These are phyloP conservation scores for Bujurquina vittata DNA, from an alignment of 2,113 vertebrate genomes.

Conservation along the genomic window DNA sequence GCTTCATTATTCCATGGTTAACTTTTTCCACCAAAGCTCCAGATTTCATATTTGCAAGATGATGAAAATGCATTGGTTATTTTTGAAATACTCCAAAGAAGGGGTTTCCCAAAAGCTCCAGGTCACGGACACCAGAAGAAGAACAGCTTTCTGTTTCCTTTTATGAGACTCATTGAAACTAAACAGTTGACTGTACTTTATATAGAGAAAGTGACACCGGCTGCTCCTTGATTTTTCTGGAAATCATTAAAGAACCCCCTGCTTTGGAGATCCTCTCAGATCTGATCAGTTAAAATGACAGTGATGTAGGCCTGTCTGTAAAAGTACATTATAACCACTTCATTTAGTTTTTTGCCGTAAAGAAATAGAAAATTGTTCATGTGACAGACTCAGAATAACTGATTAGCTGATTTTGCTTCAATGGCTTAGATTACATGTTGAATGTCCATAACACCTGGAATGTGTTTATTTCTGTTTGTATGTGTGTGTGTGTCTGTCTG, in stretches of 20 bases:
- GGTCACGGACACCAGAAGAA: not conserved
- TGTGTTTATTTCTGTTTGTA: conserved; percentile 5
- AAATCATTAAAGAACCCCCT: conserved; percentile 4
- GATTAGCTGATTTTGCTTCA: conserved; percentile 22
- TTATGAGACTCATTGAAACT: not conserved
- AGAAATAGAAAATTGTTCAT: conserved; percentile 47
- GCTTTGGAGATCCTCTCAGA: conserved; percentile 27
- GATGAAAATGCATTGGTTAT: conserved; percentile 16
- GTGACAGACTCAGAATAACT: conserved; percentile 6
- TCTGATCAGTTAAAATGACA: conserved; percentile 24
- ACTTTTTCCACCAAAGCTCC: conserved; percentile 1
- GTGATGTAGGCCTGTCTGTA: conserved; percentile 19
- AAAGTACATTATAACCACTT: conserved; percentile 30
- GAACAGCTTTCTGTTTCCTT: not conserved
- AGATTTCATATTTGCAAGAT: conserved; percentile 23
- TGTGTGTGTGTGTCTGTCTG: conserved; percentile 24
- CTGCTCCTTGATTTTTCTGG: not conserved
- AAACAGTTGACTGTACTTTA: not conserved
- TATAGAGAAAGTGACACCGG: conserved; percentile 11
- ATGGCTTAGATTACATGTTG: conserved; percentile 44
- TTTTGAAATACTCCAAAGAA: conserved; percentile 24
- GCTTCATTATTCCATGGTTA: conserved; percentile 38
- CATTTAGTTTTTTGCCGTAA: conserved; percentile 18
- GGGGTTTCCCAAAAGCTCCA: not conserved
- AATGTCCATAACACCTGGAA: conserved; percentile 40